These are phyloP conservation scores for Pangasianodon gigas DNA, from an alignment of 2,113 vertebrate species.

Conservation along the genomic window DNA sequence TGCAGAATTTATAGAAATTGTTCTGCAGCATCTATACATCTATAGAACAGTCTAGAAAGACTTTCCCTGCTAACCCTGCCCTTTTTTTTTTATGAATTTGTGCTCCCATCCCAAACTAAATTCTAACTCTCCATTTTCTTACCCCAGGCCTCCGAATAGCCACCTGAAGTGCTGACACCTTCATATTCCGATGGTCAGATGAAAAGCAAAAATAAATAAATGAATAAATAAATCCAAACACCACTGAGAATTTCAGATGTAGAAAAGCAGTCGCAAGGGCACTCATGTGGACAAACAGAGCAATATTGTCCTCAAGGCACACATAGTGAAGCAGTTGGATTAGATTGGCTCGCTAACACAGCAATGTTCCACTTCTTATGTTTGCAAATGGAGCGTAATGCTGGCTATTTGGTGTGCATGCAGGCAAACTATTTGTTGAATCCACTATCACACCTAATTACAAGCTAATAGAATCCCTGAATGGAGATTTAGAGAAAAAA, in stretches of 20 bases:
- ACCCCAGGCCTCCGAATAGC: not conserved
- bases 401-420: conserved; percentile 50
- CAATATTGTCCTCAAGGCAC: conserved; percentile 49
- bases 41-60: not conserved
- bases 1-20: not conserved
- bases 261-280: conserved; percentile 22
- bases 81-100: not conserved
- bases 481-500: conserved; percentile 42
- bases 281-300: conserved; percentile 42
- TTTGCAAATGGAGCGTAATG: conserved; percentile 60
- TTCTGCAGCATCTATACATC: not conserved
- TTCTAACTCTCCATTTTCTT: not conserved
- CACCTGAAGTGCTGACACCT: conserved; percentile 30
- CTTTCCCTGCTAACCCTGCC: not conserved
- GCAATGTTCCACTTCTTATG: conserved; percentile 50
- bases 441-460: conserved; percentile 55
- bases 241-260: conserved; percentile 5
- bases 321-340: conserved; percentile 52
- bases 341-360: conserved; percentile 57
- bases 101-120: not conserved
- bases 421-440: conserved; percentile 49
- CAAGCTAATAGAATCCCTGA: conserved; percentile 60
- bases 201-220: not conserved
- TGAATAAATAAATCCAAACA: conserved; percentile 2
- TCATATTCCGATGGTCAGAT: conserved; percentile 7